These are phyloP conservation scores for Timandra comae DNA, from an alignment of 2,888 invertebrate genomes.

Conservation along the genomic window DNA sequence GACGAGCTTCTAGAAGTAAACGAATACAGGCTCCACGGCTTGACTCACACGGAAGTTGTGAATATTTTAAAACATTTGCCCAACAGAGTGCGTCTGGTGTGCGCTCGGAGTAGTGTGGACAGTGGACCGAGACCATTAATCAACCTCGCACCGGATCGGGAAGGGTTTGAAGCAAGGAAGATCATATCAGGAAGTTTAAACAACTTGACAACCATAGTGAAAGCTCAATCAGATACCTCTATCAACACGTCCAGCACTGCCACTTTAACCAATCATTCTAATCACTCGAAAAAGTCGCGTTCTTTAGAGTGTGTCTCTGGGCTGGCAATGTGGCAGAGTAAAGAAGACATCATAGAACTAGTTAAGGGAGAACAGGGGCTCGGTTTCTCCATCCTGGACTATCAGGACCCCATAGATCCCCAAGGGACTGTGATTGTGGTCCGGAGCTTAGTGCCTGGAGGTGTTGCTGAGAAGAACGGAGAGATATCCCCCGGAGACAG, in stretches of 20 bases:
- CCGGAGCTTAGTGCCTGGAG: constrained; percentile 97
- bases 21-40: constrained; percentile 91
- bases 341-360: constrained; percentile 93
- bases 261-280: constrained; percentile 82
- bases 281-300: constrained; percentile 86
- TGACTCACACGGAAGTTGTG: constrained; percentile 97
- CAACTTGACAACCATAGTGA: constrained; percentile 87
- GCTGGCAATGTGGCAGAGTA: constrained; percentile 97
- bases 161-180: constrained; percentile 88
- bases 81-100: constrained; percentile 92
- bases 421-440: constrained; percentile 98
- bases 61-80: constrained; percentile 95
- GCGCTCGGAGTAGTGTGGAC: constrained; percentile 84
- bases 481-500: constrained; percentile 97
- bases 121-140: constrained; percentile 83
- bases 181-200: constrained; percentile 91
- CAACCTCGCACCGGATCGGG: constrained; percentile 86
- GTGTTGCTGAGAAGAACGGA: constrained; percentile 97
- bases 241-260: constrained; percentile 91
- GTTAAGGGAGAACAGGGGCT: constrained; percentile 96
- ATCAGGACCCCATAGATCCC: constrained; percentile 97
- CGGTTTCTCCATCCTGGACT: constrained; percentile 98
- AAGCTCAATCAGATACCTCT: constrained; percentile 97
- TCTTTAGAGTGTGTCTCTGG: constrained; percentile 97
- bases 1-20: constrained; percentile 98